Evolutionary conservation across 2,113 vertebrate species (phyloP), one percentile per base, ranked within the genome.

Genomic region (Laticauda laticaudata): DNA sequence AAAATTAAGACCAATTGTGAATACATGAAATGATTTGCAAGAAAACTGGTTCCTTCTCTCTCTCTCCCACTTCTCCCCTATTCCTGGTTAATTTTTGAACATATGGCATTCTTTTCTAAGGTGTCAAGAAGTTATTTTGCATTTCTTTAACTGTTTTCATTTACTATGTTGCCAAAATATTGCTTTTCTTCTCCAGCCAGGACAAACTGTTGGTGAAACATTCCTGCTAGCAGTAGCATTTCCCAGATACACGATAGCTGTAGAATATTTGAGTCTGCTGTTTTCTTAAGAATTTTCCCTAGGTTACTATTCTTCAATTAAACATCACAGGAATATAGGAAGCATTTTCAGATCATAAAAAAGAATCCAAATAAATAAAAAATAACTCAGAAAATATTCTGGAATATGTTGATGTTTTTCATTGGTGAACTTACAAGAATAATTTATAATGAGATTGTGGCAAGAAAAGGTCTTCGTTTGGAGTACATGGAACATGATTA

Each of bases 1-100:
- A 91, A 57, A 81, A 57, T 86, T 86, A 91, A 51, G 86, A 91
- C 24, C 91, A 91, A 24, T 86, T 54, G 54, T 45, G 91, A 86
- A 86, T 48, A 75, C n/a, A 34, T 26, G 48, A 86, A 91, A 86
- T 91, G 6, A 18, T 39, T 91, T 91, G 15, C 24, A 86, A 86
- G 39, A 55, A 45, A 91, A 86, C 54, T 86, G 23, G 24, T 59
- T 48, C 14, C n/a, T 34, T 75, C 24, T 29, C 59, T 85, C 59
- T 85, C 34, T 48, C 55, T n/a, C 11, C 39, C 53, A 64, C 2
- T 11, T 64, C 26, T n/a, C 61, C 11, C 61, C 29, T 15, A n/a
- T 18, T 57, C 59, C 81, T 57, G 81, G 56, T 91, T 86, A 29
- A 26, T 51, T 53, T 81, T 91, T 59, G 57, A 64, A n/a, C 57